Conservation (phyloP, 2,888 invertebrate genomes). For the Stenolophus ochropezus region DNA sequence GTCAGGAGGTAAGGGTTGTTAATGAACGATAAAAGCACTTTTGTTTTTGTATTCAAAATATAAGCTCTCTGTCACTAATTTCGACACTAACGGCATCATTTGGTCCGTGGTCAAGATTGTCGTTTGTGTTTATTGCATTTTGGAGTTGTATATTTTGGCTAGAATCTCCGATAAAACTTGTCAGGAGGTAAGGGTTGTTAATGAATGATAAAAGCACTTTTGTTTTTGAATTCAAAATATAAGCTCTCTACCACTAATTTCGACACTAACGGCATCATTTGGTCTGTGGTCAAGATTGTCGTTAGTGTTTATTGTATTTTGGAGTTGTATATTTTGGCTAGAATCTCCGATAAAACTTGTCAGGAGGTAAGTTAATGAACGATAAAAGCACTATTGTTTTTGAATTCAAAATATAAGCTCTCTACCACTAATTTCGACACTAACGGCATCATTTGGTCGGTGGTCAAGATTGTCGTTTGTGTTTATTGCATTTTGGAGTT, state of each 20-base stretch:
- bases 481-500: constrained; percentile 30
- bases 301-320: neutral
- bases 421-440: neutral
- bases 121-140: neutral
- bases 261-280: neutral
- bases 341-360: constrained; percentile 31
- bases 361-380: constrained; percentile 34
- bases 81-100: neutral
- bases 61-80: neutral
- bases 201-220: too few species aligned
- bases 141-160: constrained; percentile 31
- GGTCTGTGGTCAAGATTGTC: neutral
- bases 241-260: neutral
- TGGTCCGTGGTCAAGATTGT: neutral
- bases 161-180: constrained; percentile 36
- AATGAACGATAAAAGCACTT: too few species aligned
- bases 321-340: constrained; percentile 36
- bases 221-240: too few species aligned
- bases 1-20: constrained; percentile 45
- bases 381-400: too few species aligned
- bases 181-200: constrained; percentile 33
- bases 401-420: too few species aligned
- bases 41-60: too few species aligned
- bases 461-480: neutral
- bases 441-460: neutral